Base-by-base conservation (phyloP, 2,113 vertebrate genomes). In the Zosterops japonicus region DNA sequence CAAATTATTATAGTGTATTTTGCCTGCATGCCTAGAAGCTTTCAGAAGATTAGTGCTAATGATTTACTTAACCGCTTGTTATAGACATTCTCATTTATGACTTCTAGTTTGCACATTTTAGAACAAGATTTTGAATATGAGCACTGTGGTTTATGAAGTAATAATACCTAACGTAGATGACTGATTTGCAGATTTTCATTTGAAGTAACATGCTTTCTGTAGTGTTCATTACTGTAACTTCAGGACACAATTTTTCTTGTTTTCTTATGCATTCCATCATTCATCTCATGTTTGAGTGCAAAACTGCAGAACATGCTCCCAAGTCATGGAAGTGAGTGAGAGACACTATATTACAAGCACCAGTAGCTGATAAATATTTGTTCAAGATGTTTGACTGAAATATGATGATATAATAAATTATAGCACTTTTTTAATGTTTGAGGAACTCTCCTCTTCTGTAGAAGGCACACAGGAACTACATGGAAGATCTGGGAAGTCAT, bases 261-360 rank as follows among this genome's bases (percentile, higher is more conserved):
- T 88, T 76, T 44, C 17, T 36, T 49, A 42, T 0, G 1, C 19
- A 19, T 81, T 76, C 31, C 14, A 39, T 35, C 29, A 69, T 3
- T 20, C 11, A 31, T 65, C 22, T 69, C 53, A 71, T 76, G 39
- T 60, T 39, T 64, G 33, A 86, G 21, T 64, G 15, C 19, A 72
- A 5, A 86, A 90, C 28, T 5, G 4, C 17, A 86, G 63, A 65
- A 41, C 4, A 4, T 50, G 13, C 20, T 81, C n/a, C n/a, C 36
- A 94, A 11, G 20, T 81, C 2, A 1, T 8, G 7, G 33, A 85
- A 87, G 6, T 55, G 57, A 91, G n/a, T 29, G 29, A n/a, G 42
- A 75, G 33, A 57, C 0, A 0, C 24, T 60, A 0, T 0, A 2
- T 42, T 52, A 70, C 41, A 87, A 82, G 15, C 23, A 42, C 18